Percentiles rank a stretch among this genome's conserved stretches.
Evolutionary conservation across 1,140 invertebrate species (phyloP).

Genomic region (Scaptomyza montana): DNA sequence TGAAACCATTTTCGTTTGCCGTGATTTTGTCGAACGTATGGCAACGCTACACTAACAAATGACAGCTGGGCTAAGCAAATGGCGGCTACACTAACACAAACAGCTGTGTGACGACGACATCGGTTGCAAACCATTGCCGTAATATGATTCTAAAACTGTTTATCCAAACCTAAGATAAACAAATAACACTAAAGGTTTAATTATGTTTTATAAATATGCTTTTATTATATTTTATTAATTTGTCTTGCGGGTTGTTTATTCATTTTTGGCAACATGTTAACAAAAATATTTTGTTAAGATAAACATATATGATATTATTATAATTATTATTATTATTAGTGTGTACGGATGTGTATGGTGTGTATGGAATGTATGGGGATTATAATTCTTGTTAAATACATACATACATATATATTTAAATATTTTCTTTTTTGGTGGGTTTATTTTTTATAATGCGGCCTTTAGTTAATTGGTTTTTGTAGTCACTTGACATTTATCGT

Average conservation of each 20-base stretch:
- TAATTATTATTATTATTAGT: no score
- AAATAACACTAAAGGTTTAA: not conserved
- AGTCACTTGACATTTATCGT: constrained; percentile 21
- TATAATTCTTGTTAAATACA: constrained; percentile 27
- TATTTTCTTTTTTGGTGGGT: constrained; percentile 17
- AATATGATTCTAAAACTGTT: no score
- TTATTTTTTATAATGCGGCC: constrained; percentile 13
- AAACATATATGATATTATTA: constrained; percentile 32
- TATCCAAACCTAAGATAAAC: no score
- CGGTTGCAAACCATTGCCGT: not conserved
- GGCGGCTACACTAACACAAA: constrained; percentile 17
- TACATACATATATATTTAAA: constrained; percentile 14
- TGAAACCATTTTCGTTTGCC: not conserved
- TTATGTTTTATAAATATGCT: constrained; percentile 42
- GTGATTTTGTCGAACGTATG: not conserved
- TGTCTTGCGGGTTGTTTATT: constrained; percentile 45
- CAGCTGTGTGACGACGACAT: constrained; percentile 12
- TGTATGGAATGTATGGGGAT: constrained; percentile 39
- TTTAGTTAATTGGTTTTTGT: constrained; percentile 21
- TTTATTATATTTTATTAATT: constrained; percentile 42
- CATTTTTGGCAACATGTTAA: constrained; percentile 65
- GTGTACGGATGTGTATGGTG: constrained; percentile 10
- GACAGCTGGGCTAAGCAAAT: constrained; percentile 31
- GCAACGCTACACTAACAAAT: constrained; percentile 15
- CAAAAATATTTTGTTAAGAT: constrained; percentile 62